Evolutionary conservation across 2,113 vertebrate species (phyloP), one percentile per base, ranked within the genome.

Genomic region (Elachura formosa): DNA sequence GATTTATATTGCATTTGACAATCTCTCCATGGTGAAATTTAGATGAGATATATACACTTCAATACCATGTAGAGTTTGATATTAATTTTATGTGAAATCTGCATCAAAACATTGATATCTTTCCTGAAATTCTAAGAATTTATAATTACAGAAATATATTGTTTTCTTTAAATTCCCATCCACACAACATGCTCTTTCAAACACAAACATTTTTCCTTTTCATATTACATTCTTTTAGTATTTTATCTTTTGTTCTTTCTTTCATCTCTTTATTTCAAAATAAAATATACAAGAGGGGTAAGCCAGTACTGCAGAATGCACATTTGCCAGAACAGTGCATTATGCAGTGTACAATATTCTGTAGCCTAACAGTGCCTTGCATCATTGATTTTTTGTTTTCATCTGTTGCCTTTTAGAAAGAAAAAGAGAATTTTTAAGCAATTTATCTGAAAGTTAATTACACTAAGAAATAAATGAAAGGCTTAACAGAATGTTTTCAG

Each of bases 1-100:
- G 10, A 28, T 63, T 55, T 73, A 2, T 46, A 40, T 46, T 59
- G 19, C 12, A 12, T 78, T 52, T 3, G 0, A 0, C 4, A 2
- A 12, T 69, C 7, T 56, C 4, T 69, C 21, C 2, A 0, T 49
- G 17, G 7, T 80, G 51, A 87, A 61, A 23, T 85, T 79, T 58
- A 48, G 24, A 62, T 36, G 11, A 58, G 26, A 26, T 67, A 31
- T 19, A 17, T 78, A 56, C 12, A 48, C 10, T 14, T 9, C 16
- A 72, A 29, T 48, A 56, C 10, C 4, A 4, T 40, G 14, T 58
- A 28, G 85, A 49, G 21, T 64, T 64, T 83, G 14, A 14, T 38
- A 38, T 45, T 2, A 40, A 41, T 82, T 87, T 71, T 46, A 6
- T 16, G 4, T 73, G 34, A 90, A 83, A 67, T 45, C 25, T 74